Base-by-base conservation (phyloP, 2,113 vertebrate species). In the Tinamus guttatus region DNA sequence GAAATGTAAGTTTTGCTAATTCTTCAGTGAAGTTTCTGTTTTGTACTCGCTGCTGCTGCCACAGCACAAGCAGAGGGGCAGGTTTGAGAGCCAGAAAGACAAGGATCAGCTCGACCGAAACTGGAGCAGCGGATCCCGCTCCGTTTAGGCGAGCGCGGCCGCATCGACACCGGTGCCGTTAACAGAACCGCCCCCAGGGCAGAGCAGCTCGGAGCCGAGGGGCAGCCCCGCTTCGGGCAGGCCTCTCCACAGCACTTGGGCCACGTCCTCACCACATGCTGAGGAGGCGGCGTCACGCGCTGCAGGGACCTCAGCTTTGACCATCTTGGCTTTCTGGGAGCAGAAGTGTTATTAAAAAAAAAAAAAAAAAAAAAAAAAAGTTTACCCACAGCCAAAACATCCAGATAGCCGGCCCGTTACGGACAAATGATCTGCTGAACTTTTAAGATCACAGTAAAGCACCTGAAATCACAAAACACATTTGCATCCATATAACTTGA, bases 391-490 rank as follows among this genome's bases (percentile, higher is more conserved):
- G 80, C 95, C 87, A 74, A 63, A 94, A 94, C 81, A 96, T 90
- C 91, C 92, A 92, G 90, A 91, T 74, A 94, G 43, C 79, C 87
- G 93, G 90, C 94, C 91, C 83, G 20, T 82, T 67, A 81, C 9
- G 88, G 94, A 97, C 67, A 41, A 97, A 96, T 88, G 94, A 97
- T 97, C 94, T 94, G 97, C 97, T 88, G 79, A 97, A 95, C 81
- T 89, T 91, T 80, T 43, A 96, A 95, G 96, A 96, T 91, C 94
- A 98, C 95, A 94, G 95, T 92, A 94, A 97, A 95, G 86, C 96
- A 97, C 97, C 94, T 95, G 95, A 92, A 96, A 97, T 96, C 96
- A 96, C 97, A 78, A 84, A 89, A 92, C 93, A 95, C 95, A 79
- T 95, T 76, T 97, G 96, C 95, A 97, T 94, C 95, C 96, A 96